Percentiles rank a stretch among this genome's conserved stretches.
phyloP scores from a whole-genome alignment of 2,888 invertebrate species.

The Dicyrtoma fusca region DNA sequence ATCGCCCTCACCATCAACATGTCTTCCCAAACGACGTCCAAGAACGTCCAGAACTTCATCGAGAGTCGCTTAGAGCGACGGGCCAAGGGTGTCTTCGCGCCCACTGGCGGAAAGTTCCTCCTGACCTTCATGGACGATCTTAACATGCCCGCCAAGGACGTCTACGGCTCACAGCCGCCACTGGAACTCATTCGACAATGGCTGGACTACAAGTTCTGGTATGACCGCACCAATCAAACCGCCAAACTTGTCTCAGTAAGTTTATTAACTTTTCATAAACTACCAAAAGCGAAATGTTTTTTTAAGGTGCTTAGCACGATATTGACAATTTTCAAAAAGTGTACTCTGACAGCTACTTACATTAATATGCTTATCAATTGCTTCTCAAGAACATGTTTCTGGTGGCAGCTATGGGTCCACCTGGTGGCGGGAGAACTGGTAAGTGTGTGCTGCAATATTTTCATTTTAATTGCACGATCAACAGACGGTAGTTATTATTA shows the following conservation, averaged over 20 bases:
- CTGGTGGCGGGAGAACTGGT: constrained; percentile 77
- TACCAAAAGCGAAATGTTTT: background rate
- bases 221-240: constrained; percentile 77
- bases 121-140: constrained; percentile 88
- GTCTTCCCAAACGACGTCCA: constrained; percentile 85
- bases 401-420: constrained; percentile 81
- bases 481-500: no score
- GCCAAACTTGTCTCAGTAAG: constrained; percentile 73
- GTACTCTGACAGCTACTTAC: no score
- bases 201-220: constrained; percentile 91
- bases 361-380: constrained; percentile 4
- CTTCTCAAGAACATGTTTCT: constrained; percentile 71
- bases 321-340: background rate
- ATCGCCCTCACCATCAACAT: constrained; percentile 77
- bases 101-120: constrained; percentile 79
- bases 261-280: background rate
- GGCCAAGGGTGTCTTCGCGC: constrained; percentile 81
- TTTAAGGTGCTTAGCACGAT: background rate
- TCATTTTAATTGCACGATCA: no score
- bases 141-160: constrained; percentile 89
- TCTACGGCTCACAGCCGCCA: constrained; percentile 86
- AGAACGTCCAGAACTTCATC: constrained; percentile 81
- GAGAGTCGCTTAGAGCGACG: constrained; percentile 85
- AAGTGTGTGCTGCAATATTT: no score
- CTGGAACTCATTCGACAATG: constrained; percentile 81